These are phyloP conservation scores for Carterocephalus palaemon DNA, from an alignment of 2,888 invertebrate species.

Conservation along the genomic window DNA sequence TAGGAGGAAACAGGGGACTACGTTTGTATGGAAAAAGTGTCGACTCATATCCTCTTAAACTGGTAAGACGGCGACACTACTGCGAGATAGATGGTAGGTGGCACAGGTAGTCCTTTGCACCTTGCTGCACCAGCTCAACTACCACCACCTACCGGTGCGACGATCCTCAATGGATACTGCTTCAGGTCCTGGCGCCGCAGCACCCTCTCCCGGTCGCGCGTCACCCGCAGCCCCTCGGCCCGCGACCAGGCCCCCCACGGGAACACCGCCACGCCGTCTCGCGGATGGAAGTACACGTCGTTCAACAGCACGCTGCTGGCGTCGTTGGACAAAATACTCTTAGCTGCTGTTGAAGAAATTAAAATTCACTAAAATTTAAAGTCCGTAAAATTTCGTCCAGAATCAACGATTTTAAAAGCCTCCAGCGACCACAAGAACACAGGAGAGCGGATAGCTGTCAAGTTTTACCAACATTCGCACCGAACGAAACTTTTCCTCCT, in stretches of 20 bases:
- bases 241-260: conserved; percentile 54
- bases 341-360: conserved; percentile 3
- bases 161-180: conserved; percentile 49
- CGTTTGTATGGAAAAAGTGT: no score
- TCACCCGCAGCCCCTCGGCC: conserved; percentile 38
- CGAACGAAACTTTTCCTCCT: no score
- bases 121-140: no score
- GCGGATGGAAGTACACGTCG: conserved; percentile 53
- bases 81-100: not conserved
- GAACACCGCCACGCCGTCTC: conserved; percentile 41
- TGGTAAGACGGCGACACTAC: not conserved
- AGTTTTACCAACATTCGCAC: no score
- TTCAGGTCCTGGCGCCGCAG: conserved; percentile 47
- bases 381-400: no score
- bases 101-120: no score
- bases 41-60: no score
- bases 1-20: no score
- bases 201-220: conserved; percentile 43
- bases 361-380: no score
- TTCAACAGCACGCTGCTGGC: conserved; percentile 34
- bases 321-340: not conserved
- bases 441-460: no score
- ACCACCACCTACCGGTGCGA: conserved; percentile 58
- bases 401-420: no score
- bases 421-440: no score